Base-by-base conservation (phyloP, 1,140 invertebrate genomes). In the Sminthurinus signatus region DNA sequence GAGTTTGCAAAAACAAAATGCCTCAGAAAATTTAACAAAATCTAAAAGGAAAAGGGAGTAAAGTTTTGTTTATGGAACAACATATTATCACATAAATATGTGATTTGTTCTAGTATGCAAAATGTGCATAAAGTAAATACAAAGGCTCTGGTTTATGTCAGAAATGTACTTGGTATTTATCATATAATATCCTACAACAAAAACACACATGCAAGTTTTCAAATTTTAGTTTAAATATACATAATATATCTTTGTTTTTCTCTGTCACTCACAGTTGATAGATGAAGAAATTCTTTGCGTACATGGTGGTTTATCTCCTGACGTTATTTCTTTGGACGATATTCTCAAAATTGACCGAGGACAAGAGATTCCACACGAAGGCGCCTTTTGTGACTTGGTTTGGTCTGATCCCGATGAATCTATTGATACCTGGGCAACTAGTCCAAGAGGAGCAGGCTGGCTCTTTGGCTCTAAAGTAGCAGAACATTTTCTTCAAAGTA, bases 201-300 rank as follows among this genome's bases (percentile, higher is more conserved):
- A 42, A 42, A 10, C 10, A 12, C n/a, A 12, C 10, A 42, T 42
- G 10, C n/a, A n/a, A 42, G 39, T 42, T 42, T 12, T n/a, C n/a
- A 12, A 42, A 42, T n/a, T 42, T 42, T 42, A n/a, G n/a, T n/a
- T 42, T 42, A n/a, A 12, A 42, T 42, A 42, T 42, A n/a, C n/a
- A n/a, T n/a, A n/a, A n/a, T n/a, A n/a, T n/a, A n/a, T n/a, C n/a
- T n/a, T n/a, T n/a, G n/a, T 21, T 46, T 46, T 28, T 52, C 27
- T 27, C 14, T 52, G 25, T 52, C 14, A 4, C 4, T 56, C 14
- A 12, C 54, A 96, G 93, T 87, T 98, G 74, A 95, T 98, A 75
- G 93, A 97, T 80, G 93, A 95, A 79, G 86, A 91, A 80, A 85
- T 98, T 62, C 80, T 98, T 66, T 98, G 96, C 83, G 95, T 99